A percentile compares a stretch with the other conserved stretches of the same genome.
phyloP scores from a whole-genome alignment of 2,113 vertebrate species.

The Epinephelus cyanopodus region DNA sequence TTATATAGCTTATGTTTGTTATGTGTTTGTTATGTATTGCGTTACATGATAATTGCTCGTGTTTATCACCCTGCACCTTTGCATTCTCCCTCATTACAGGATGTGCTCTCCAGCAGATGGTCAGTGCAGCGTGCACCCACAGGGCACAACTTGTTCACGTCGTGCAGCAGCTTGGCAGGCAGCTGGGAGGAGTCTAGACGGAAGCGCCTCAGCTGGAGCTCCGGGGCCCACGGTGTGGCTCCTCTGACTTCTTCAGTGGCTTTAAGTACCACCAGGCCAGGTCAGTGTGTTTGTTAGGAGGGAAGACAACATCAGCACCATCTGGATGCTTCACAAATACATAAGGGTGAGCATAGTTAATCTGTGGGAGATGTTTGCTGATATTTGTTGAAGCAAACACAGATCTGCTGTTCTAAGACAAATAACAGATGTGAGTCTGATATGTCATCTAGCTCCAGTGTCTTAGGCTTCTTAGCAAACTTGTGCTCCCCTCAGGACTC shows the following conservation, averaged over 20 bases:
- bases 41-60: neutral
- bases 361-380: conserved; percentile 34
- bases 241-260: conserved; percentile 89
- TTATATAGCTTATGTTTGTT: no score
- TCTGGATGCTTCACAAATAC: conserved; percentile 45
- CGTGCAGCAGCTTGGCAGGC: conserved; percentile 91
- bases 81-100: neutral
- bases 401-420: conserved; percentile 2
- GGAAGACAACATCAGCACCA: conserved; percentile 17
- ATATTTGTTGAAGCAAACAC: conserved; percentile 17
- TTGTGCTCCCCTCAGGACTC: neutral
- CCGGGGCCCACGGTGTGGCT: conserved; percentile 85
- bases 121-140: conserved; percentile 87
- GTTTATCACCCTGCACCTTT: neutral
- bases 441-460: neutral
- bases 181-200: conserved; percentile 90
- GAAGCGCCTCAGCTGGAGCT: conserved; percentile 90
- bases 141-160: conserved; percentile 89
- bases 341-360: conserved; percentile 15
- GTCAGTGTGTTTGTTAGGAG: conserved; percentile 44
- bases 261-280: conserved; percentile 87
- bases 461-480: neutral
- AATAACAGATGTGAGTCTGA: conserved; percentile 12
- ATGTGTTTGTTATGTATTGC: no score
- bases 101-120: conserved; percentile 83